These are phyloP conservation scores for Montipora capricornis DNA, from an alignment of 64 coral and sea anemone species.

Conservation along the genomic window DNA sequence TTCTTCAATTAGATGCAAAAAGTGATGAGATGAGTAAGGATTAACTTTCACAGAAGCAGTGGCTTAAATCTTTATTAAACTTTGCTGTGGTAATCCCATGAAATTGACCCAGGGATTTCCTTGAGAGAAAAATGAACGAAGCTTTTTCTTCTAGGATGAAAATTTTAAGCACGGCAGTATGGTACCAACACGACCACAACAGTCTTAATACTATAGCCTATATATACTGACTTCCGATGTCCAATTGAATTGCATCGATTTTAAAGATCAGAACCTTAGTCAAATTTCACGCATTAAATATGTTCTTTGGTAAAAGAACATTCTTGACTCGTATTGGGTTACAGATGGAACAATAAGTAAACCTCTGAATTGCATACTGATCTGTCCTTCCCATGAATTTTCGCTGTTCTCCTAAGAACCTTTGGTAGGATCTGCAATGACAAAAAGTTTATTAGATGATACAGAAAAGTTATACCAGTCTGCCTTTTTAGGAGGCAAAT, in stretches of 20 bases:
- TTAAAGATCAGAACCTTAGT: not conserved
- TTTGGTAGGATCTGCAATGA: not conserved
- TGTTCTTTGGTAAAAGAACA: too few species aligned
- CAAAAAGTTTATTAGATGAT: not conserved
- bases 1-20: not conserved
- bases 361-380: not conserved
- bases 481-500: not conserved
- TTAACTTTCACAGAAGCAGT: not conserved
- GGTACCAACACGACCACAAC: too few species aligned
- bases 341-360: not conserved
- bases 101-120: constrained; percentile 15
- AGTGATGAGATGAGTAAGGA: not conserved
- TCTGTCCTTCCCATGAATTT: not conserved
- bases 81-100: constrained; percentile 20
- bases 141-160: not conserved
- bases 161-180: too few species aligned
- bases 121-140: not conserved
- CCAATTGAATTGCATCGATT: not conserved
- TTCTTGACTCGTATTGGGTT: not conserved
- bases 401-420: not conserved
- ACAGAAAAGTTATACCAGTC: not conserved
- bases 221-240: not conserved
- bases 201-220: too few species aligned
- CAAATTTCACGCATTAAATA: not conserved
- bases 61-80: constrained; percentile 27